Evolutionary conservation across 2,113 vertebrate species (phyloP).

Genomic region (Hirundichthys speculiger): DNA sequence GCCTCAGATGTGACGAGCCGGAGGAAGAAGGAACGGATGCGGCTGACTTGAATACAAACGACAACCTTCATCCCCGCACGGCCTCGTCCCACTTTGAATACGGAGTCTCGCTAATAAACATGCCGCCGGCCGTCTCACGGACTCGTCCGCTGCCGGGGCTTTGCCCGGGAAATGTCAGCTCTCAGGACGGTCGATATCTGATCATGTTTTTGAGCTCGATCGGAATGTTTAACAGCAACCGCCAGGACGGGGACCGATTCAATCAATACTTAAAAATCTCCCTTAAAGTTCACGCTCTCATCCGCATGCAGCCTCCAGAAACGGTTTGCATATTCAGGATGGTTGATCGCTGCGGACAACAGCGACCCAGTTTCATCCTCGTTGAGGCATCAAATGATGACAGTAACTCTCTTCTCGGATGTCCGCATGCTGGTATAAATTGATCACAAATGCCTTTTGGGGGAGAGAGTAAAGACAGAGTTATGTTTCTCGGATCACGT

Average conservation of each 20-base stretch:
- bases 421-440: no score
- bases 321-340: background rate
- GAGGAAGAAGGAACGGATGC: conserved; percentile 1
- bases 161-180: conserved; percentile 65
- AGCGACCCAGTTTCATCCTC: no score
- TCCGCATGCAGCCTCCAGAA: background rate
- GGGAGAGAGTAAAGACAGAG: no score
- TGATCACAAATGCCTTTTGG: no score
- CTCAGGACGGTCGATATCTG: conserved; percentile 56
- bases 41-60: background rate
- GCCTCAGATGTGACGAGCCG: conserved; percentile 1
- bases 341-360: background rate
- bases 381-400: background rate
- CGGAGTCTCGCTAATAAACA: conserved; percentile 39
- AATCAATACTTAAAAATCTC: conserved; percentile 29
- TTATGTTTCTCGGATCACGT: no score
- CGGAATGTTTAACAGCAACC: conserved; percentile 56
- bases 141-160: conserved; percentile 38
- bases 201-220: conserved; percentile 63
- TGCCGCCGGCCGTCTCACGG: conserved; percentile 41
- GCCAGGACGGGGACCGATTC: conserved; percentile 23
- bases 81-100: conserved; percentile 31
- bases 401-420: background rate
- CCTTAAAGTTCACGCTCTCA: conserved; percentile 20
- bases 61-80: conserved; percentile 17